Base-by-base conservation (phyloP, 1,140 invertebrate species). In the Diabrotica undecimpunctata region DNA sequence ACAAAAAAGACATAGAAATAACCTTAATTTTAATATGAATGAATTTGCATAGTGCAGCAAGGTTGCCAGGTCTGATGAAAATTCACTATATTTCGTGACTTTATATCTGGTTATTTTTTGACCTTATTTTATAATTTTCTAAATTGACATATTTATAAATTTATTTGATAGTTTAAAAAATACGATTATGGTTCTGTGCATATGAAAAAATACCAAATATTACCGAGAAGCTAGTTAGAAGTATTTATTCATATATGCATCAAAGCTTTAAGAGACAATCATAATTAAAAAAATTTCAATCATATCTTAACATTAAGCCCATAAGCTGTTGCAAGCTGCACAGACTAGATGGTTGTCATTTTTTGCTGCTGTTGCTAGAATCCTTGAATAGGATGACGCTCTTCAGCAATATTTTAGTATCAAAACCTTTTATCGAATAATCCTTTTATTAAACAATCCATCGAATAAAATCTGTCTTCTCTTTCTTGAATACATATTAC, bases 301-400 rank as follows among this genome's bases (percentile, higher is more conserved):
- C 64, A 35, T 71, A 74, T 72, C 65, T 55, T 35, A 69, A 74
- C 59, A 65, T 70, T 38, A 70, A 74, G 70, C 65, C 54, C 68
- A 74, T 63, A 74, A 69, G 59, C 54, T 72, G 12, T 38, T n/a
- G n/a, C n/a, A n/a, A n/a, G n/a, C n/a, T n/a, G n/a, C n/a, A n/a
- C n/a, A n/a, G n/a, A n/a, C n/a, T 50, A 59, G 72, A 56, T 73
- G 72, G 71, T 59, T 74, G 61, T 69, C 69, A 11, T 64, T 79
- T 11, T 39, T 72, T 50, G 52, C 59, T 54, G 77, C 76, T n/a
- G 74, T 80, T 8, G 70, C 73, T 50, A 70, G 77, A 58, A 58
- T 81, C 62, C 64, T 80, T 56, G 76, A 79, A 68, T 78, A 79
- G 66, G 67, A 72, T 60, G 64, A 73, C 61, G 67, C 75, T 50